Percentiles rank a stretch among this genome's conserved stretches.
phyloP scores from a whole-genome alignment of 2,888 invertebrate genomes.

The Zeuzera pyrina region DNA sequence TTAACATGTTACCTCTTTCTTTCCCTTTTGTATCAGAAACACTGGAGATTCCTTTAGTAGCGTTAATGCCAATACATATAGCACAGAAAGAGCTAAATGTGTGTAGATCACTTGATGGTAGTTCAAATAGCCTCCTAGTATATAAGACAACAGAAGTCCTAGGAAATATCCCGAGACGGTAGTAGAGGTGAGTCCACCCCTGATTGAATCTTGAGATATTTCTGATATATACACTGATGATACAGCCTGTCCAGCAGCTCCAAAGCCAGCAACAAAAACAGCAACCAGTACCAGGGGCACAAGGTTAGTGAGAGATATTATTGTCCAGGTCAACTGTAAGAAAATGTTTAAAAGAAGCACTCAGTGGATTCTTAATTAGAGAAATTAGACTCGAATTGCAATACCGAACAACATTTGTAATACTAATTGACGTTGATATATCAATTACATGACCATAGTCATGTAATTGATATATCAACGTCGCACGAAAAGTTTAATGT shows the following conservation, averaged over 20 bases:
- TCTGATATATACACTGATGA: slow-evolving; percentile 15
- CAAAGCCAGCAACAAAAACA: slow-evolving; percentile 11
- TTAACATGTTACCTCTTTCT: slow-evolving; percentile 43
- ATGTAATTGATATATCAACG: too few relatives aligned
- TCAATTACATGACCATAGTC: too few relatives aligned
- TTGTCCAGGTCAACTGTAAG: slow-evolving; percentile 14
- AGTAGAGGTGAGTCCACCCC: slow-evolving; percentile 12
- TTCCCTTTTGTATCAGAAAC: slow-evolving; percentile 36
- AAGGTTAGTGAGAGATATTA: slow-evolving; percentile 9
- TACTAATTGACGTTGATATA: too few relatives aligned
- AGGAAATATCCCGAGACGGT: slow-evolving; percentile 12
- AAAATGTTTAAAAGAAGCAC: neutral
- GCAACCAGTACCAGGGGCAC: slow-evolving; percentile 11
- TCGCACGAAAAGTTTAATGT: too few relatives aligned
- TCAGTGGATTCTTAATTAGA: neutral
- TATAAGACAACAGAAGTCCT: slow-evolving; percentile 11
- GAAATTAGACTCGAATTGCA: neutral
- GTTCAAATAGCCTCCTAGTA: slow-evolving; percentile 14
- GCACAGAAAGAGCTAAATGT: slow-evolving; percentile 33
- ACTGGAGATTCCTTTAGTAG: slow-evolving; percentile 48
- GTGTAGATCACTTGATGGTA: slow-evolving; percentile 31
- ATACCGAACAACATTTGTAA: too few relatives aligned
- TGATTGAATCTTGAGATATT: slow-evolving; percentile 14
- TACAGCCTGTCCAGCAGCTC: slow-evolving; percentile 15
- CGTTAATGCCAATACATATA: slow-evolving; percentile 33